A percentile compares a stretch with the other conserved stretches of the same genome.
Conservation (phyloP, 2,888 invertebrate genomes). For the Protula sp. region DNA sequence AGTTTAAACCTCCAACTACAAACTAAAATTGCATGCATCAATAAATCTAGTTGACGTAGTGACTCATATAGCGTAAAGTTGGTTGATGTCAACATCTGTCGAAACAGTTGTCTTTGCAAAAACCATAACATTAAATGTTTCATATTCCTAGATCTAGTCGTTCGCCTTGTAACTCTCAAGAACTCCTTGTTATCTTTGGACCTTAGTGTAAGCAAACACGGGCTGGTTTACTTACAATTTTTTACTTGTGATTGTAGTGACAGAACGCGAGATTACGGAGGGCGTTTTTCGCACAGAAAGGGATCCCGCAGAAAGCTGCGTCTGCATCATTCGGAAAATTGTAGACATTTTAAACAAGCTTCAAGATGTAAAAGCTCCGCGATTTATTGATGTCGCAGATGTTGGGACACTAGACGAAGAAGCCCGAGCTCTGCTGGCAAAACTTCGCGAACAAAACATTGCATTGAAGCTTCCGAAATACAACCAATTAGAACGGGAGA, state of each 20-base stretch:
- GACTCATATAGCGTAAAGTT: no score
- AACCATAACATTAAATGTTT: no score
- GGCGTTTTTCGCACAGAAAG: constrained; percentile 14
- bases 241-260: constrained; percentile 24
- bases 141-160: no score
- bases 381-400: neutral
- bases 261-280: constrained; percentile 22
- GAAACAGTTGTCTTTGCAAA: no score
- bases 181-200: no score
- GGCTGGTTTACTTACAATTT: no score
- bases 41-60: no score
- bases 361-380: neutral
- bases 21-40: no score
- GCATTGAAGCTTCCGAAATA: neutral
- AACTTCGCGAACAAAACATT: neutral
- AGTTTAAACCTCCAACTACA: no score
- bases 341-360: constrained; percentile 8
- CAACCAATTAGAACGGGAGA: constrained; percentile 1
- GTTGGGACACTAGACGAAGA: neutral
- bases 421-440: neutral
- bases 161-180: no score
- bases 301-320: constrained; percentile 6
- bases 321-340: constrained; percentile 22
- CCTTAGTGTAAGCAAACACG: no score
- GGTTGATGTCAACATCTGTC: no score